These are phyloP conservation scores for Athene cunicularia DNA, from an alignment of 2,113 vertebrate species.

Conservation along the genomic window DNA sequence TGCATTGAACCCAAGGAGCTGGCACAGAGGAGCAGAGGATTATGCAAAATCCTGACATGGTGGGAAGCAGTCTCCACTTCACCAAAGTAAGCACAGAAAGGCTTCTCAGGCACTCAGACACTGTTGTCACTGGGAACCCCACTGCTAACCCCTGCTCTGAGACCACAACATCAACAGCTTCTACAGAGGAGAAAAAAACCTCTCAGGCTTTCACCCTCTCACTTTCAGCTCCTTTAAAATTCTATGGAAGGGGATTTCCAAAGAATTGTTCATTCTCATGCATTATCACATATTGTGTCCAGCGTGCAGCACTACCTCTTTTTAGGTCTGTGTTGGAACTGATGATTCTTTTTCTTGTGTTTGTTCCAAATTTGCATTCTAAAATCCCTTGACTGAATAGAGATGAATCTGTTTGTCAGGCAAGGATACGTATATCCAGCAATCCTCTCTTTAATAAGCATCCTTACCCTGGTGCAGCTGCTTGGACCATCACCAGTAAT, in stretches of 20 bases:
- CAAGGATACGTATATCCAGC: background rate
- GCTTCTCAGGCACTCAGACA: background rate
- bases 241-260: background rate
- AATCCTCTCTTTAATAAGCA: background rate
- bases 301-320: background rate
- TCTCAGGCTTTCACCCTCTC: background rate
- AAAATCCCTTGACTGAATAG: background rate
- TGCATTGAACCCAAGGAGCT: background rate
- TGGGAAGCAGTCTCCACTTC: background rate
- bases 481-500: slow-evolving; percentile 14
- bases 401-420: background rate
- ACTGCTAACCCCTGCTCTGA: background rate
- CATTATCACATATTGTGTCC: background rate
- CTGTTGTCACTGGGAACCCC: background rate
- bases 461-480: slow-evolving; percentile 27
- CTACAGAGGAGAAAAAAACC: background rate
- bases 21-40: background rate
- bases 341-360: background rate
- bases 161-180: background rate
- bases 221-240: background rate
- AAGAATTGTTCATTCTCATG: background rate
- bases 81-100: background rate
- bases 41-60: background rate
- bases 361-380: background rate
- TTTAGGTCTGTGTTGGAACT: background rate